phyloP scores from a whole-genome alignment of 2,888 invertebrate species.

The Chrysolina oricalcia region DNA sequence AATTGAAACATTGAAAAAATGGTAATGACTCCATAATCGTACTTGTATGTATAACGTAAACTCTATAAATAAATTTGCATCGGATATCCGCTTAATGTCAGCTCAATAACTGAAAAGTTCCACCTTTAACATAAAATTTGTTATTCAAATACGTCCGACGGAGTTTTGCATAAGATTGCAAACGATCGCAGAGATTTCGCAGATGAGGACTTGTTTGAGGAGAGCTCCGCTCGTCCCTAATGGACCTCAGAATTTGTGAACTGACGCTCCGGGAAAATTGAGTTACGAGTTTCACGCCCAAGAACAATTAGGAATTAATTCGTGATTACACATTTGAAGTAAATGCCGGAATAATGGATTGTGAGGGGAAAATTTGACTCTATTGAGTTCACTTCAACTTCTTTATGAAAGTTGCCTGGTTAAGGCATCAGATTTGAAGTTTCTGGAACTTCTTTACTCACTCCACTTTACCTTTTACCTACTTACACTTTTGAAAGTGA shows the following conservation, averaged over 20 bases:
- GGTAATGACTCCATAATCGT: not conserved
- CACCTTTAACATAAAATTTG: slow-evolving; percentile 26
- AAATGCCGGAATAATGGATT: not conserved
- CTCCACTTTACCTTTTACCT: too few species aligned
- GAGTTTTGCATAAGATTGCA: slow-evolving; percentile 12
- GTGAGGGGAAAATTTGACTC: not conserved
- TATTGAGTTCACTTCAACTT: not conserved
- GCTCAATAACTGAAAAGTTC: slow-evolving; percentile 10
- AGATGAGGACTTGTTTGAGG: slow-evolving; percentile 7
- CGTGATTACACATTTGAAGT: slow-evolving; percentile 13
- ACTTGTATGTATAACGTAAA: slow-evolving; percentile 18
- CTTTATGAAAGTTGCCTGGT: too few species aligned
- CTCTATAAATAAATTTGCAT: slow-evolving; percentile 17
- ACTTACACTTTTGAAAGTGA: too few species aligned
- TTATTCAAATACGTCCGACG: slow-evolving; percentile 24
- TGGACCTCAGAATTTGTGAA: slow-evolving; percentile 26
- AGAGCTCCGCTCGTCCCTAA: slow-evolving; percentile 2
- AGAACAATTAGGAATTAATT: slow-evolving; percentile 28
- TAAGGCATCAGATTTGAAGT: too few species aligned
- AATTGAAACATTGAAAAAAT: too few species aligned
- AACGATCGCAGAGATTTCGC: slow-evolving; percentile 6
- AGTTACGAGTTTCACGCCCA: slow-evolving; percentile 22
- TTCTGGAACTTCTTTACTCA: too few species aligned
- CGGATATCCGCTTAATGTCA: slow-evolving; percentile 5
- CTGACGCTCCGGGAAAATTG: slow-evolving; percentile 9